These are phyloP conservation scores for Nipponia nippon DNA, from an alignment of 2,113 vertebrate genomes.

Conservation along the genomic window DNA sequence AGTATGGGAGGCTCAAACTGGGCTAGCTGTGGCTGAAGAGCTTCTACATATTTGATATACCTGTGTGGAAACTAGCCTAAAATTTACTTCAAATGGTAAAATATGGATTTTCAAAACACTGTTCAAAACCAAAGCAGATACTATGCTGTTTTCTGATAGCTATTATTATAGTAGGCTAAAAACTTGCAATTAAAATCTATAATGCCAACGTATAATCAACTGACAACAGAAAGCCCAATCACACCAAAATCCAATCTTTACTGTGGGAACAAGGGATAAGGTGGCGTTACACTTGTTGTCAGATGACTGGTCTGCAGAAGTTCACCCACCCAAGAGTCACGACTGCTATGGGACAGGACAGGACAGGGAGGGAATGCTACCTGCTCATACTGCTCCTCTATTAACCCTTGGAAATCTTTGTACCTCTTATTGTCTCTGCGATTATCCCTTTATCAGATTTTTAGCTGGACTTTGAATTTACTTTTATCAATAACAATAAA, in stretches of 20 bases:
- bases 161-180: background rate
- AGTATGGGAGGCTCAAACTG: background rate
- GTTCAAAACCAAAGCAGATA: background rate
- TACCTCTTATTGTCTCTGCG: background rate
- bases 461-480: constrained; percentile 27
- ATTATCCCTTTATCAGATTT: background rate
- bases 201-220: background rate
- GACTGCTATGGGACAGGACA: background rate
- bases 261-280: background rate
- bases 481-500: constrained; percentile 41
- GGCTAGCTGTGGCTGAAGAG: background rate
- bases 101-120: background rate
- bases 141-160: background rate
- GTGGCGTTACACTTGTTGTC: background rate
- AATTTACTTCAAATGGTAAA: background rate
- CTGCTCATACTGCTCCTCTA: background rate
- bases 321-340: background rate
- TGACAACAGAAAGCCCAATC: background rate
- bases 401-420: constrained; percentile 5
- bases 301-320: background rate
- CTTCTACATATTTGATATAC: background rate
- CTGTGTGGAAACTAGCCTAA: background rate
- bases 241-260: background rate
- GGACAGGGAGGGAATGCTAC: background rate
- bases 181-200: background rate